Evolutionary conservation across 53 echinoderm and acorn worm species (phyloP), one percentile per base, ranked within the genome.

Genomic region (Mesocentrotus franciscanus): DNA sequence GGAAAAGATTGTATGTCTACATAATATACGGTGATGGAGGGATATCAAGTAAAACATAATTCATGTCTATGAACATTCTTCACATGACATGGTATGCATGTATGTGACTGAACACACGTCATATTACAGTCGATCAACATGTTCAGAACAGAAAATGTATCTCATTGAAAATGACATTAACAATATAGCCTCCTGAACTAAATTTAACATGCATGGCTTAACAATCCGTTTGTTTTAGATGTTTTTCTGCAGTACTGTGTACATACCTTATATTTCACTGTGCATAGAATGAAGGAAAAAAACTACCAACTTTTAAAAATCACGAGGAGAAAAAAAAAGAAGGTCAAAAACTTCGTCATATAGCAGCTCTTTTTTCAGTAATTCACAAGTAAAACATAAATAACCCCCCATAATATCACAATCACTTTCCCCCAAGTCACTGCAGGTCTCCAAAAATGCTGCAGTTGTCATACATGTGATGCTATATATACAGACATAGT

Each of bases 231-330:
- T 93, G 49, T 27, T 90, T 90, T 75, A 59, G 60, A n/a, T 58
- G 7, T 34, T 24, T 93, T 93, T 56, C n/a, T 93, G 81, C 94
- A 94, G 94, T 94, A 94, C 94, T 94, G 94, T 94, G 94, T 94
- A 84, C 94, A 94, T 94, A 84, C 94, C 24, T 94, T n/a, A 79
- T 39, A 61, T 84, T 34, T 94, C 62, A 94, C 81, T 94, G 84
- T 94, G 94, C 94, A 94, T 94, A 94, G 94, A 94, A 94, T 61
- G 76, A 70, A 33, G 27, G 35, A 85, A 30, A 84, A 90, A 90
- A 30, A 60, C 14, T 26, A 89, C 30, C 78, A 78, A n/a, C 78
- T 78, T 59, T 36, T 90, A 59, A 90, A 85, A 90, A 90, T 90
- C 60, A 90, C 30, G 29, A 39, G 81, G 39, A 81, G 81, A 22